Conservation (phyloP, 1,140 invertebrate genomes). For the Calliphora vicina region DNA sequence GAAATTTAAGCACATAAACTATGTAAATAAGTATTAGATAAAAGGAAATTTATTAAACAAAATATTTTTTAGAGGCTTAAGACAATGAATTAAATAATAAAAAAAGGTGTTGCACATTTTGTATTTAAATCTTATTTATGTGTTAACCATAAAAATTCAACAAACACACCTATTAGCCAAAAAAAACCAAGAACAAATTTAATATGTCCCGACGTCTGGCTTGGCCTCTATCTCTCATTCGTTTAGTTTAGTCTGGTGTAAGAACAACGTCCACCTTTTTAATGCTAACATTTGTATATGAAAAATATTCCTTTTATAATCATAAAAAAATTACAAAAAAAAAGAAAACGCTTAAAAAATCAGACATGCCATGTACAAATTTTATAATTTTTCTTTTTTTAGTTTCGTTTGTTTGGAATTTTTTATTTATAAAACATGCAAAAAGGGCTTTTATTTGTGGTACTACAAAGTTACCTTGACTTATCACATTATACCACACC, state of each 20-base stretch:
- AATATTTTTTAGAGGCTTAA: background rate
- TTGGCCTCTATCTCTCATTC: background rate
- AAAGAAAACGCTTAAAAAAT: slow-evolving; percentile 6
- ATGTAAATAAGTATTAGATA: background rate
- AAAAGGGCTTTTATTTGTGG: background rate
- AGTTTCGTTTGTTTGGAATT: slow-evolving; percentile 23
- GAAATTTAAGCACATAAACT: background rate
- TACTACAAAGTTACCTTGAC: slow-evolving; percentile 24
- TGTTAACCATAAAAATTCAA: background rate
- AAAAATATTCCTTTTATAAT: background rate
- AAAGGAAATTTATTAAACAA: slow-evolving; percentile 2
- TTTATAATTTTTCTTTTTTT: background rate
- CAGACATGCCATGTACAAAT: slow-evolving; percentile 20
- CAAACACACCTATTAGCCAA: background rate
- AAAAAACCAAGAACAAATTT: background rate
- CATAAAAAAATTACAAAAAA: background rate
- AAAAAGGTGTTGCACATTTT: background rate
- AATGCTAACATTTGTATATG: background rate
- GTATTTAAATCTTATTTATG: slow-evolving; percentile 12
- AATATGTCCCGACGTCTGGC: background rate
- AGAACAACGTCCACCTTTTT: background rate
- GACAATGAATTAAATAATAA: no score
- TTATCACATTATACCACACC: slow-evolving; percentile 33
- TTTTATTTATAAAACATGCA: slow-evolving; percentile 51
- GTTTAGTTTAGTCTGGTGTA: background rate